Base-by-base conservation (phyloP, 1,140 invertebrate genomes). In the Formica selysi region DNA sequence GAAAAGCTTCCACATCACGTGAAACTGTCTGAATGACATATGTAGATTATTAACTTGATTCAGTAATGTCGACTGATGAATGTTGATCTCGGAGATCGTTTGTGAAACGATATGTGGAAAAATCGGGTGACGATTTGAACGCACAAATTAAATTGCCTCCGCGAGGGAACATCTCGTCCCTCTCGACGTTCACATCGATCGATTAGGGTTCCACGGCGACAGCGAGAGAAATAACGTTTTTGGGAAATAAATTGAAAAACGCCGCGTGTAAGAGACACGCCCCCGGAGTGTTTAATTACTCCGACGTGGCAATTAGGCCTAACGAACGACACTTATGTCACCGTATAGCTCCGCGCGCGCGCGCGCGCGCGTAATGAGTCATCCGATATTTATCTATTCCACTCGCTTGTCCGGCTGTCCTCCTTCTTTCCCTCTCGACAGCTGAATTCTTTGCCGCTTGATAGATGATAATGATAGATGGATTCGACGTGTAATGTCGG, bases 381-480 rank as follows among this genome's bases (percentile, higher is more conserved):
- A 74, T 68, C 79, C 57, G 79, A 83, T 83, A 83, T 74, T 83
- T 83, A 83, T 83, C 83, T 76, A 67, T 78, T 85, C 83, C 32
- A 38, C 59, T 26, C 64, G 16, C 48, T 36, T 85, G 74, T 85
- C 76, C 61, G 68, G 38, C 48, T 48, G 11, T 48, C 38, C 22
- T 51, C 32, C 62, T 57, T 44, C 67, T 57, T 16, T 70, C 51
- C 16, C 6, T 16, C 57, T 22, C 79, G 79, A 83, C 79, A 83
- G 79, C 29, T 83, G 79, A 74, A 83, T 85, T 85, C 74, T 76
- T 51, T 54, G 59, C 73, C 71, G 73, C 44, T 85, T 85, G 83
- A 85, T 85, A 85, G 74, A 85, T 85, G 83, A 70, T 78, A 85
- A 85, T 85, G 74, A 85, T 79, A 64, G 74, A 85, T 78, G 83